Evolutionary conservation across 2,888 invertebrate genomes (phyloP).

Genomic region (Lycia hirtaria): DNA sequence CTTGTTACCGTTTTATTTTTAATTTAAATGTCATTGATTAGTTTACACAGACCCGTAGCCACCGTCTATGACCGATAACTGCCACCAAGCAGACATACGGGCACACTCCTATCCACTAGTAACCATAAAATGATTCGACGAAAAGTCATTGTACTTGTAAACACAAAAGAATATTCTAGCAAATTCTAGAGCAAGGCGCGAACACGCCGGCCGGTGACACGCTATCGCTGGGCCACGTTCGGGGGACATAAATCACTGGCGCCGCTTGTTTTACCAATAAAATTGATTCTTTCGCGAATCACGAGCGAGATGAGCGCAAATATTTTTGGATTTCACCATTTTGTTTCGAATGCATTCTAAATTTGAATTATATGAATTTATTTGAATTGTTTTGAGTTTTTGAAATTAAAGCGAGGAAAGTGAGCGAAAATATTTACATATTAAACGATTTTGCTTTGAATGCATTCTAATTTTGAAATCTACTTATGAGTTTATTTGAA

Average conservation of each 20-base stretch:
- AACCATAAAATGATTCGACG: constrained; percentile 38
- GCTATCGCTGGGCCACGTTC: constrained; percentile 76
- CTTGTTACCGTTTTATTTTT: too few relatives aligned
- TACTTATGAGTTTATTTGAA: too few relatives aligned
- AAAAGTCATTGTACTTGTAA: constrained; percentile 62
- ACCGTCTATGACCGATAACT: constrained; percentile 32
- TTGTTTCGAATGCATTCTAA: constrained; percentile 27
- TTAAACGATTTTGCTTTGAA: too few relatives aligned
- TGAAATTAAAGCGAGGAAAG: background rate
- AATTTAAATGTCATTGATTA: background rate
- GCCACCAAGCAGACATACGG: constrained; percentile 23
- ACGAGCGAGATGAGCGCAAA: constrained; percentile 57
- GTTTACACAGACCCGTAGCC: constrained; percentile 8
- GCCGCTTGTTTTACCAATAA: constrained; percentile 81
- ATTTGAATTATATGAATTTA: too few relatives aligned
- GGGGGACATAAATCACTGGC: constrained; percentile 76
- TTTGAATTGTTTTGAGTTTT: background rate
- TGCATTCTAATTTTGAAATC: too few relatives aligned
- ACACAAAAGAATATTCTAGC: constrained; percentile 77
- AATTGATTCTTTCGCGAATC: constrained; percentile 79
- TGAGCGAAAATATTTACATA: too few relatives aligned
- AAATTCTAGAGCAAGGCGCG: constrained; percentile 77
- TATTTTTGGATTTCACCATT: constrained; percentile 46
- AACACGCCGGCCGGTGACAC: constrained; percentile 74
- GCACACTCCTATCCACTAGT: constrained; percentile 12